Evolutionary conservation across 2,113 vertebrate genomes (phyloP).

Genomic region (Platycercus adscitus): DNA sequence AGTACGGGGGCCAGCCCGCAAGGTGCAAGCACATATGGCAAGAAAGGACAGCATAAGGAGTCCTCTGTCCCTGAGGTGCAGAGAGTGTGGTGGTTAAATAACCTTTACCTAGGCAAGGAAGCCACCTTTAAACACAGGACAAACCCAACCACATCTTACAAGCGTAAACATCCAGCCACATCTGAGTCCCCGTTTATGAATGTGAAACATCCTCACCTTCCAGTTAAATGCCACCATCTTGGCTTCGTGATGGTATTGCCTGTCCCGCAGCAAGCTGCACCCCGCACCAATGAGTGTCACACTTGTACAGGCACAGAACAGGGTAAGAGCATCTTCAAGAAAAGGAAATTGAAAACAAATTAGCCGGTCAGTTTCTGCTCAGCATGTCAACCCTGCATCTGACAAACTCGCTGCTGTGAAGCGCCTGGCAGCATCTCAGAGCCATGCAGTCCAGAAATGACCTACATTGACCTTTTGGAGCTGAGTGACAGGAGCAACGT

Average conservation of each 20-base stretch:
- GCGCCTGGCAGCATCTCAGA: neutral
- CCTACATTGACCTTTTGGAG: neutral
- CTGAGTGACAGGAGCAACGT: slow-evolving; percentile 9
- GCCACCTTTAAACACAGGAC: neutral
- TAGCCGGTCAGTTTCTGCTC: neutral
- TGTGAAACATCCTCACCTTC: slow-evolving; percentile 43
- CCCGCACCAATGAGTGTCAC: neutral
- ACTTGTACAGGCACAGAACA: neutral
- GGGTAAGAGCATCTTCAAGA: neutral
- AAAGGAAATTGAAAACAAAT: neutral
- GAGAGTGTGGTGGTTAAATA: neutral
- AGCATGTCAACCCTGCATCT: neutral
- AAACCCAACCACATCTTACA: neutral
- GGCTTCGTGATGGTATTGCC: neutral
- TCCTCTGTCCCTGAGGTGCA: neutral
- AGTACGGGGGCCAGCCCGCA: neutral
- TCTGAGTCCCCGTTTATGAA: neutral
- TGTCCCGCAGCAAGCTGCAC: neutral
- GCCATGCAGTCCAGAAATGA: neutral
- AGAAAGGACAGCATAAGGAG: neutral
- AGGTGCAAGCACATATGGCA: neutral
- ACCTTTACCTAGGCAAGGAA: neutral
- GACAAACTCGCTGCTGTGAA: neutral
- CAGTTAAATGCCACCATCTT: slow-evolving; percentile 66
- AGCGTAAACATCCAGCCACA: neutral